A percentile compares a stretch with the other conserved stretches of the same genome.
phyloP scores from a whole-genome alignment of 1,140 invertebrate species.

The Drosophila persimilis region DNA sequence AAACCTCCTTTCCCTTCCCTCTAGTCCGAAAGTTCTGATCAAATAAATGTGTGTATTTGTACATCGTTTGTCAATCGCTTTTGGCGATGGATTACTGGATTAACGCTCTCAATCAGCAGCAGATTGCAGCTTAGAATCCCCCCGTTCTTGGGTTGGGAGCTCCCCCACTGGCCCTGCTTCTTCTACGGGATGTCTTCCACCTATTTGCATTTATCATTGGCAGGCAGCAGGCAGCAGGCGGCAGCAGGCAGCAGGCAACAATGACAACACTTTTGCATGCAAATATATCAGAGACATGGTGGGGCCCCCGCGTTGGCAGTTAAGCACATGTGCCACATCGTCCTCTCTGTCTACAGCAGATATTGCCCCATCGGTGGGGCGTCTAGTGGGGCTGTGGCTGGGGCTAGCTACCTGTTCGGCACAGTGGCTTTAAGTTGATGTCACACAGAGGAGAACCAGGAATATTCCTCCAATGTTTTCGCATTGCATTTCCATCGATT shows the following conservation, averaged over 20 bases:
- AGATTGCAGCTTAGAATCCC: conserved; percentile 33
- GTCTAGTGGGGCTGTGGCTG: too few species aligned
- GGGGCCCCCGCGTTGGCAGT: conserved; percentile 42
- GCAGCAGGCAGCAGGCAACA: conserved; percentile 17
- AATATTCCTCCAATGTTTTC: too few species aligned
- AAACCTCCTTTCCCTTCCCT: too few species aligned
- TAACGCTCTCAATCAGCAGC: conserved; percentile 24
- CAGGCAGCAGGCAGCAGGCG: conserved; percentile 22
- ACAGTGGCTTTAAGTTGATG: background rate
- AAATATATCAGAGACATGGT: conserved; percentile 60
- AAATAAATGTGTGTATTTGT: conserved; percentile 26
- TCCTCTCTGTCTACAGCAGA: conserved; percentile 12
- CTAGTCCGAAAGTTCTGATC: background rate
- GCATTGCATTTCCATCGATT: too few species aligned
- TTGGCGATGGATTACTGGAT: conserved; percentile 14
- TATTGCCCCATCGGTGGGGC: background rate
- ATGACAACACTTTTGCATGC: conserved; percentile 62
- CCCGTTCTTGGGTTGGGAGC: too few species aligned
- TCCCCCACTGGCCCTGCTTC: background rate
- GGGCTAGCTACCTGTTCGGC: conserved; percentile 1
- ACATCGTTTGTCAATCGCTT: conserved; percentile 40
- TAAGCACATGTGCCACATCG: conserved; percentile 65
- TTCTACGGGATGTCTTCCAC: conserved; percentile 4
- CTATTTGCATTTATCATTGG: conserved; percentile 64
- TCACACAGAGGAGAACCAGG: too few species aligned